A percentile compares a stretch with the other conserved stretches of the same genome.
These are phyloP conservation scores for Coryphaenoides rupestris DNA, from an alignment of 2,113 vertebrate genomes.

Conservation along the genomic window DNA sequence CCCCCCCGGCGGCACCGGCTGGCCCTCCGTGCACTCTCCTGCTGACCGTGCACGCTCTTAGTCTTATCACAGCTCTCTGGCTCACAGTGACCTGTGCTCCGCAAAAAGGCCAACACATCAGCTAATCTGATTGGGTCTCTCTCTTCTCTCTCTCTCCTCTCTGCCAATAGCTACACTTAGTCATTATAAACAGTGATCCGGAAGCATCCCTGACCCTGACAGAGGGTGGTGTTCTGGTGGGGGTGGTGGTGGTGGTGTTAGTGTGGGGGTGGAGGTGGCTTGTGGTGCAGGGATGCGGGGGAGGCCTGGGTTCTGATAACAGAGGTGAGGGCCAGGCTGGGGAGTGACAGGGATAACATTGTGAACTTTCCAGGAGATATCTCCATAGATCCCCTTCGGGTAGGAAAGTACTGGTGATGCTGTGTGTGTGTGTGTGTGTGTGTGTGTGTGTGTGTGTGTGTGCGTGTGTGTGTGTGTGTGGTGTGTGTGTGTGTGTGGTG, in stretches of 20 bases:
- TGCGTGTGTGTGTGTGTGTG: not conserved
- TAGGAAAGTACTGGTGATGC: not conserved
- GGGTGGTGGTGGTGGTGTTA: slow-evolving; percentile 20
- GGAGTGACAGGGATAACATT: too few species aligned
- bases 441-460: not conserved
- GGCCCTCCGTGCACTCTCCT: slow-evolving; percentile 9
- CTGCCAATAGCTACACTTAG: slow-evolving; percentile 48
- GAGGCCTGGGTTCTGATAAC: too few species aligned
- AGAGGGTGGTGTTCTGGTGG: slow-evolving; percentile 1
- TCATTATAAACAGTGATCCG: slow-evolving; percentile 52
- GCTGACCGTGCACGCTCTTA: slow-evolving; percentile 20
- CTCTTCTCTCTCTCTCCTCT: slow-evolving; percentile 7
- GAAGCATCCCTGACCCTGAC: slow-evolving; percentile 24
- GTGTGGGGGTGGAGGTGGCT: slow-evolving; percentile 2
- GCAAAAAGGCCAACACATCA: slow-evolving; percentile 42
- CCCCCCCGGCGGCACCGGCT: slow-evolving; percentile 24
- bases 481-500: slow-evolving; percentile 12
- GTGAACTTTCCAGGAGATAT: too few species aligned
- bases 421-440: too few species aligned
- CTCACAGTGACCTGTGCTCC: slow-evolving; percentile 46
- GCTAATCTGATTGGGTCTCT: slow-evolving; percentile 61
- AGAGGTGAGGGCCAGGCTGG: too few species aligned
- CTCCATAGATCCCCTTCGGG: too few species aligned
- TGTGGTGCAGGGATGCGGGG: too few species aligned
- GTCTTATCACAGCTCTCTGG: slow-evolving; percentile 29